These are phyloP conservation scores for Micronisus gabar DNA, from an alignment of 2,113 vertebrate species.

Conservation along the genomic window DNA sequence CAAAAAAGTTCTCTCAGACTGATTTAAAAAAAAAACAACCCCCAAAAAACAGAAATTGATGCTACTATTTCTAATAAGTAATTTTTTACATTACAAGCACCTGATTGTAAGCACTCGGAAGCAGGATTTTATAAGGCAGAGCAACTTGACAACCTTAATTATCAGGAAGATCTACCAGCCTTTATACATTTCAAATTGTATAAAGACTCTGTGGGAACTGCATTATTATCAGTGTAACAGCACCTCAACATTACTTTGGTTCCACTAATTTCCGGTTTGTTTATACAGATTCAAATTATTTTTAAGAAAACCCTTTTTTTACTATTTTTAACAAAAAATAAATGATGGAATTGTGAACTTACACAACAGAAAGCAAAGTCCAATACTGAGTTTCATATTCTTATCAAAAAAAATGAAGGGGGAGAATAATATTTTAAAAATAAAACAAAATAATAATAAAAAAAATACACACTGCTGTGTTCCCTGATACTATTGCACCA, in stretches of 20 bases:
- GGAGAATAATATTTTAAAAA: background rate
- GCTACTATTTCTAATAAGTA: background rate
- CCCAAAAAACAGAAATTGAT: background rate
- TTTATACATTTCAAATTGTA: background rate
- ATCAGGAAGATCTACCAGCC: background rate
- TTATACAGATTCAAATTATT: background rate
- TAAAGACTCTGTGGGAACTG: background rate
- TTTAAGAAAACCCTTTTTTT: background rate
- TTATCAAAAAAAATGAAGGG: background rate
- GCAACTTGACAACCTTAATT: background rate
- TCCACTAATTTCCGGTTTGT: background rate
- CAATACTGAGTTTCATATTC: background rate
- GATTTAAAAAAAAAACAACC: background rate
- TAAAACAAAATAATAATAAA: no score
- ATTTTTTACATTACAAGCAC: background rate
- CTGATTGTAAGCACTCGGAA: background rate
- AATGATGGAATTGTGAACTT: background rate
- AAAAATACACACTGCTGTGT: background rate
- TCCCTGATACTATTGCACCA: background rate
- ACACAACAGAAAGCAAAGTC: background rate
- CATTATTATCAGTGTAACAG: background rate
- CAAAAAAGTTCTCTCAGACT: background rate
- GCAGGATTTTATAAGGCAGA: background rate
- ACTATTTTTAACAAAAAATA: background rate
- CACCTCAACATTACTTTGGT: background rate